A percentile compares a stretch with the other conserved stretches of the same genome.
These are phyloP conservation scores for Xenopus petersii DNA, from an alignment of 2,797 vertebrate genomes.

Conservation along the genomic window DNA sequence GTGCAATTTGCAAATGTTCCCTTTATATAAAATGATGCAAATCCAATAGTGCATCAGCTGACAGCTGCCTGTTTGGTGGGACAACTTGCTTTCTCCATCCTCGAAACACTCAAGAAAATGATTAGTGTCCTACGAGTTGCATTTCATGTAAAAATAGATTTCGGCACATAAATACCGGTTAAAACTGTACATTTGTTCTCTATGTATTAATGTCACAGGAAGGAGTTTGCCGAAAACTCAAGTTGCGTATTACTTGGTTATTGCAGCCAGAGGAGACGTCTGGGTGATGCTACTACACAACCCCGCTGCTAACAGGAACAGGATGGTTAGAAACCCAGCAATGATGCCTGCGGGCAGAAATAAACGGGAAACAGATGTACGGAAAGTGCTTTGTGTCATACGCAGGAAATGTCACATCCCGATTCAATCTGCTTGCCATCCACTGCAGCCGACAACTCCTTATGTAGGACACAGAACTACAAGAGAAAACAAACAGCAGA, in stretches of 20 bases:
- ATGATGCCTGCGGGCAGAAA: slow-evolving; percentile 52
- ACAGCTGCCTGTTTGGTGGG: slow-evolving; percentile 41
- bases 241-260: slow-evolving; percentile 25
- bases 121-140: slow-evolving; percentile 40
- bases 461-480: slow-evolving; percentile 95
- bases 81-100: slow-evolving; percentile 49
- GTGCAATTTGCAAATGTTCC: slow-evolving; percentile 44
- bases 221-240: neutral
- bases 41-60: slow-evolving; percentile 2
- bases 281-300: slow-evolving; percentile 24
- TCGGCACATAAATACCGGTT: slow-evolving; percentile 63
- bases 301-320: slow-evolving; percentile 41
- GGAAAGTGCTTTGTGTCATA: slow-evolving; percentile 34
- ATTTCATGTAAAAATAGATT: slow-evolving; percentile 63
- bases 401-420: slow-evolving; percentile 44
- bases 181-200: slow-evolving; percentile 64
- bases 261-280: slow-evolving; percentile 43
- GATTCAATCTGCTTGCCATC: slow-evolving; percentile 45
- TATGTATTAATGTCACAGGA: slow-evolving; percentile 55
- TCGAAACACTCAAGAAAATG: slow-evolving; percentile 36
- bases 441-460: slow-evolving; percentile 35
- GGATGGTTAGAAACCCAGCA: slow-evolving; percentile 55
- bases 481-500: slow-evolving; percentile 51
- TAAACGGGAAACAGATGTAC: slow-evolving; percentile 36
- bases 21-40: slow-evolving; percentile 47